Percentiles rank a stretch among this genome's conserved stretches.
These are phyloP conservation scores for Thaumetopoea pityocampa DNA, from an alignment of 1,140 invertebrate genomes.

Conservation along the genomic window DNA sequence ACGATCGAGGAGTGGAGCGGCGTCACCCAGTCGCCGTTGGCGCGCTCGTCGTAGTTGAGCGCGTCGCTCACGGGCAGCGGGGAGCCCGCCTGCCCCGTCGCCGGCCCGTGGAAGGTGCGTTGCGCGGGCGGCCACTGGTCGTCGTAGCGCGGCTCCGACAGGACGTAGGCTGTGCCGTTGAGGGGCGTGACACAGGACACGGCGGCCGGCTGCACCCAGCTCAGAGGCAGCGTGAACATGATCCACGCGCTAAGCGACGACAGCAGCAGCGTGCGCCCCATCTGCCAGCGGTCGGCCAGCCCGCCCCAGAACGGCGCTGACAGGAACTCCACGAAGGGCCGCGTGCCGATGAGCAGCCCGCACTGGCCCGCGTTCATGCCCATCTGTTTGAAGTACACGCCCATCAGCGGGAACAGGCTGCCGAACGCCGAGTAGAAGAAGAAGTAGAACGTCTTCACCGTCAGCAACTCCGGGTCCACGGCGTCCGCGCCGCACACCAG, in stretches of 20 bases:
- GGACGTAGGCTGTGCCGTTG: constrained; percentile 82
- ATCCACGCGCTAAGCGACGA: constrained; percentile 96
- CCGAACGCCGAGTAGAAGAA: constrained; percentile 99
- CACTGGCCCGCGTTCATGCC: constrained; percentile 98
- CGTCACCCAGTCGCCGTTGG: constrained; percentile 88
- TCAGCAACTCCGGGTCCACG: constrained; percentile 92
- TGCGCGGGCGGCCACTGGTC: constrained; percentile 34
- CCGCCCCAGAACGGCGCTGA: constrained; percentile 98
- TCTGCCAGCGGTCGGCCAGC: constrained; percentile 92
- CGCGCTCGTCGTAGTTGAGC: constrained; percentile 87
- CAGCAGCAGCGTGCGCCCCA: constrained; percentile 91
- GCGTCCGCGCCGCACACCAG: constrained; percentile 85
- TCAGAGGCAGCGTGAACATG: constrained; percentile 95
- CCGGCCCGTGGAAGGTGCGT: constrained; percentile 38
- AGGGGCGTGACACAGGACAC: constrained; percentile 88
- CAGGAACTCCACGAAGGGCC: constrained; percentile 98
- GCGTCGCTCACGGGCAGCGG: constrained; percentile 88
- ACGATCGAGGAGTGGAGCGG: constrained; percentile 96
- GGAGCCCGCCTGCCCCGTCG: constrained; percentile 69
- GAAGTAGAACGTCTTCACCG: constrained; percentile 98
- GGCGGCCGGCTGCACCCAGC: constrained; percentile 95
- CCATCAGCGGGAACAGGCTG: constrained; percentile 97
- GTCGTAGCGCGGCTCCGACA: constrained; percentile 73
- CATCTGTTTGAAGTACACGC: constrained; percentile 99
- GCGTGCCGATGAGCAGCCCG: constrained; percentile 92